Evolutionary conservation across 2,888 invertebrate species (phyloP).

Genomic region (Miltochrista miniata): DNA sequence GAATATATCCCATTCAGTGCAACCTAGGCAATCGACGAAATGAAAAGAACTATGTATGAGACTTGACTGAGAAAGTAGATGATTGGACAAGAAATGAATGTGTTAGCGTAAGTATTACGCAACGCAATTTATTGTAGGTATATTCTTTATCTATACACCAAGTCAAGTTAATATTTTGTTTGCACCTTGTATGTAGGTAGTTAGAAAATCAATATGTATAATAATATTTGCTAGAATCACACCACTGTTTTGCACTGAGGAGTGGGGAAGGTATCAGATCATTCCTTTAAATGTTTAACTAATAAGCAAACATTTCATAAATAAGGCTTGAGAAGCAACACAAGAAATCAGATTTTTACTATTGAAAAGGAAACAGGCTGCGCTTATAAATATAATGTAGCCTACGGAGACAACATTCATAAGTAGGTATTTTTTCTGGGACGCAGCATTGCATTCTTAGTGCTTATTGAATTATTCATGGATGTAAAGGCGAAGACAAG

Average conservation of each 20-base stretch:
- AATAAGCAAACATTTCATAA: too few relatives aligned
- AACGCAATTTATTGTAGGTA: constrained; percentile 36
- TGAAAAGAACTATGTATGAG: constrained; percentile 31
- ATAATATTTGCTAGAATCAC: too few relatives aligned
- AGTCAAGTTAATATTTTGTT: constrained; percentile 16
- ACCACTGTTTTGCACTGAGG: too few relatives aligned
- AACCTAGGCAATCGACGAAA: constrained; percentile 10
- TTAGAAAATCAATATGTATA: too few relatives aligned
- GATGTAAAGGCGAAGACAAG: constrained; percentile 40
- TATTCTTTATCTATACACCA: constrained; percentile 29
- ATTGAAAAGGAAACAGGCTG: neutral
- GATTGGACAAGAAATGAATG: constrained; percentile 35
- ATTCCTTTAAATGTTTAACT: too few relatives aligned
- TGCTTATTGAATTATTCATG: constrained; percentile 49
- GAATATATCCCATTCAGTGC: constrained; percentile 14
- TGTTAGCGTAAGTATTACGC: too few relatives aligned
- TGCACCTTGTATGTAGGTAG: neutral
- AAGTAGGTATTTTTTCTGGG: constrained; percentile 23
- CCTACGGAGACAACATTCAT: too few relatives aligned
- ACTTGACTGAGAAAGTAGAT: constrained; percentile 39
- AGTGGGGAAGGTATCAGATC: too few relatives aligned
- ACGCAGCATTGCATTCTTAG: constrained; percentile 40
- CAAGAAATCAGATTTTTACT: neutral
- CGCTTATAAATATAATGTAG: neutral
- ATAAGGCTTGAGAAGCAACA: too few relatives aligned